A percentile compares a stretch with the other conserved stretches of the same genome.
phyloP scores from a whole-genome alignment of 1,140 invertebrate species.

The Aphaenogaster ashmeadi region DNA sequence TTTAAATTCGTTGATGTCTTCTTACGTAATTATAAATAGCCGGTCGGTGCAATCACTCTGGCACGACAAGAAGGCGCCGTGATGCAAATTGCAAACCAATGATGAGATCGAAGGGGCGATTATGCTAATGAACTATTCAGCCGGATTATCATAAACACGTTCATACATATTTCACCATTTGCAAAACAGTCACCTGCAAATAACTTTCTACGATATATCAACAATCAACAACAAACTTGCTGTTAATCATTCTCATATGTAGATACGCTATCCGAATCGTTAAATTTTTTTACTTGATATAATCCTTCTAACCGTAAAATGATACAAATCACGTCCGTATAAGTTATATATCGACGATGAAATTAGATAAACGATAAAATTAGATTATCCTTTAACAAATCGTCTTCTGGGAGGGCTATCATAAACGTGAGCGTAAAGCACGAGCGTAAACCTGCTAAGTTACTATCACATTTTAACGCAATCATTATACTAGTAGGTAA shows the following conservation, averaged over 20 bases:
- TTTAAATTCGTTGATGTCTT: constrained; percentile 45
- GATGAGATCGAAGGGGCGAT: constrained; percentile 45
- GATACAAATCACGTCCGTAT: neutral
- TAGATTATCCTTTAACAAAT: constrained; percentile 24
- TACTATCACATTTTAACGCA: neutral
- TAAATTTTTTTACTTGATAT: neutral
- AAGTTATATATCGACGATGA: neutral
- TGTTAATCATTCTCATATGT: constrained; percentile 1
- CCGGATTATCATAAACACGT: constrained; percentile 54
- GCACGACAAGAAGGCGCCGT: constrained; percentile 10
- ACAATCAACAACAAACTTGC: neutral
- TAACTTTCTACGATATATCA: constrained; percentile 15
- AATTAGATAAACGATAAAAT: constrained; percentile 1
- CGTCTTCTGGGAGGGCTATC: neutral
- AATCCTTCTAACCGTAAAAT: constrained; percentile 22
- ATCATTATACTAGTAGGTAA: neutral
- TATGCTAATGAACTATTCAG: constrained; percentile 58
- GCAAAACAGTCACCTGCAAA: neutral
- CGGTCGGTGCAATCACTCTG: neutral
- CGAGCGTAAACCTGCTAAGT: neutral
- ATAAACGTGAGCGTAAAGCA: constrained; percentile 30
- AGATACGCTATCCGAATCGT: neutral
- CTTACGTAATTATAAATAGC: constrained; percentile 42
- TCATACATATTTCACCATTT: constrained; percentile 55
- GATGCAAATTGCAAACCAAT: constrained; percentile 53